Evolutionary conservation across 2,888 invertebrate species (phyloP).

Genomic region (Polydesmus complanatus): DNA sequence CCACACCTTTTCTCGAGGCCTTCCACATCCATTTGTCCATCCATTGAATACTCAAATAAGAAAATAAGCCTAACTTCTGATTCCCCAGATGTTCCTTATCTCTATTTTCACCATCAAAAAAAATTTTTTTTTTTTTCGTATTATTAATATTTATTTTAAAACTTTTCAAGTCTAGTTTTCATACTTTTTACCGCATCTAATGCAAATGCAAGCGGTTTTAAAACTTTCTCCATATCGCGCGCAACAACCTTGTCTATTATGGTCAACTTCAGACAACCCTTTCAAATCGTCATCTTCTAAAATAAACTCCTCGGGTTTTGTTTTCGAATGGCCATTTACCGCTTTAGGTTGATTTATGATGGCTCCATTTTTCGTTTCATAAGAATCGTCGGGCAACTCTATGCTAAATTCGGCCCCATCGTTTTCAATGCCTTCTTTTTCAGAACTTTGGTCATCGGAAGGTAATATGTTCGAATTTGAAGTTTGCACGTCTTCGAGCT

Average conservation of each 20-base stretch:
- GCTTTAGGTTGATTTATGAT: not conserved
- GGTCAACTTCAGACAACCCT: not conserved
- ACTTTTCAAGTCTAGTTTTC: not conserved
- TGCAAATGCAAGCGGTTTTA: conserved; percentile 3
- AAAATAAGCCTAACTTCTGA: conserved; percentile 29
- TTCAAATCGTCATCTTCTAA: not conserved
- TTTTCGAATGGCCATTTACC: not conserved
- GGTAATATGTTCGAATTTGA: not conserved
- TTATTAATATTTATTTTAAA: not conserved
- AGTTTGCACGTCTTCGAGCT: not conserved
- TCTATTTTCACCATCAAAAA: not conserved
- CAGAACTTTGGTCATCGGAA: not conserved
- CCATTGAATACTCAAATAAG: conserved; percentile 33
- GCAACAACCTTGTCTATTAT: not conserved
- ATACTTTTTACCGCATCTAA: conserved; percentile 10
- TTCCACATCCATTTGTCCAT: conserved; percentile 32
- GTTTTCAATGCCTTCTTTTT: not conserved
- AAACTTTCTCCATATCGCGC: not conserved
- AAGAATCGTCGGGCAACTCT: not conserved
- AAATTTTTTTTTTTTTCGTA: not conserved
- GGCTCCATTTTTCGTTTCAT: not conserved
- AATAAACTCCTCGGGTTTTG: not conserved
- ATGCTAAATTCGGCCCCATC: too few species aligned
- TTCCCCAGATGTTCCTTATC: conserved; percentile 10
- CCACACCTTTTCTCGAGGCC: conserved; percentile 24